These are phyloP conservation scores for Stegana nigrithorax DNA, from an alignment of 2,888 invertebrate species.

Conservation along the genomic window DNA sequence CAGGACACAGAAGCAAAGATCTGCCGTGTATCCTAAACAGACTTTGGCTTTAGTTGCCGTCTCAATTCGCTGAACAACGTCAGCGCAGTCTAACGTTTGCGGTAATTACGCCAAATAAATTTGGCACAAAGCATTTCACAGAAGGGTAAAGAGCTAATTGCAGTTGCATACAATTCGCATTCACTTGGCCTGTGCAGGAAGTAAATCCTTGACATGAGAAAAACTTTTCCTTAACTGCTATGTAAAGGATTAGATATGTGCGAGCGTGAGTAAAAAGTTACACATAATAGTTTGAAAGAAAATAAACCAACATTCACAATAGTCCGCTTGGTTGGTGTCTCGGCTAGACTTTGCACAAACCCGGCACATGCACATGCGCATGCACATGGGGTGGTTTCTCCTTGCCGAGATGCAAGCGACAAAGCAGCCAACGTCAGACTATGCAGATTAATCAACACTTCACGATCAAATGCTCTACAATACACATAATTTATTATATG, in stretches of 20 bases:
- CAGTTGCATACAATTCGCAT: no score
- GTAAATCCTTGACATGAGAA: conserved; percentile 45
- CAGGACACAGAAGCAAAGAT: not conserved
- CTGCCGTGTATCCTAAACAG: no score
- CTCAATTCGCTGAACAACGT: no score
- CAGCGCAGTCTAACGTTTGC: conserved; percentile 31
- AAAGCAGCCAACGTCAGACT: no score
- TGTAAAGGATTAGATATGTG: conserved; percentile 33
- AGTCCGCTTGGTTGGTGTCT: conserved; percentile 8
- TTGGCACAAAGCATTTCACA: conserved; percentile 33
- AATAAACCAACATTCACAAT: conserved; percentile 19
- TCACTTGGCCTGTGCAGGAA: no score
- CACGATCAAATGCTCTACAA: no score
- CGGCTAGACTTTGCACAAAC: conserved; percentile 6
- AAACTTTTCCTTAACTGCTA: conserved; percentile 12
- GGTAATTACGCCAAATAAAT: conserved; percentile 45
- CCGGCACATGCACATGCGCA: no score
- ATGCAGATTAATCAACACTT: no score
- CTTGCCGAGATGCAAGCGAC: no score
- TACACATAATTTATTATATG: no score
- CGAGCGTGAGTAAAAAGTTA: not conserved
- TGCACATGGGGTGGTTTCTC: not conserved
- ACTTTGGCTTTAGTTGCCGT: no score
- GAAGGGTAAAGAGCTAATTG: not conserved
- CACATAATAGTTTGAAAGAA: no score